Evolutionary conservation across 2,113 vertebrate genomes (phyloP), one percentile per base, ranked within the genome.

Genomic region (Archocentrus centrarchus): DNA sequence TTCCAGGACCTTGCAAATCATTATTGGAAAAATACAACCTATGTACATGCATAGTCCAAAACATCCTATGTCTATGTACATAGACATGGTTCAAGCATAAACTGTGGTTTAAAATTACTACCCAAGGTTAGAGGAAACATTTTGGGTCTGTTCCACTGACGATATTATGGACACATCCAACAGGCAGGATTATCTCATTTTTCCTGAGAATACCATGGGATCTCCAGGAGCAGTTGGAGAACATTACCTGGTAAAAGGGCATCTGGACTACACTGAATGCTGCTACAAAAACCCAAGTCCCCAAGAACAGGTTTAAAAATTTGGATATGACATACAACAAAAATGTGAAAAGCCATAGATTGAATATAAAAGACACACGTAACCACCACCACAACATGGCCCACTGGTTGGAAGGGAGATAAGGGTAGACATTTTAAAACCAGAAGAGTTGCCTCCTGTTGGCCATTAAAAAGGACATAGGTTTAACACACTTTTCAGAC

Each of bases 261-360:
- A 7, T 30, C 62, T 59, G 62, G 78, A 66, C 63, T 66, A 80
- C 39, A 14, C 55, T 63, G 60, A 32, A 47, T 55, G 44, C 77
- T 18, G 44, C 32, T 44, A 44, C 17, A 55, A 57, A 39, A 13
- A 59, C 24, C 79, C 57, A 41, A 58, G 32, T 35, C 22, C 57
- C 13, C 18, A 68, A 58, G 57, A 59, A 68, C 32, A 32, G 44
- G 27, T 53, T 24, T 13, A 53, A 73, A 73, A 20, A 13, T 32
- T 53, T 30, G 17, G 10, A 53, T 14, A 32, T 32, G 1, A 73
- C 1, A 27, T 73, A 30, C 11, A 70, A 70, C 18, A 70, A 70
- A 20, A 24, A 9, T 20, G 24, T 70, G 24, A 70, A 32, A 70
- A 70, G 17, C 6, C 44, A 53, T 13, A 70, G 66, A 50, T 32